Conservation (phyloP, 2,113 vertebrate species). For the Python bivittatus region DNA sequence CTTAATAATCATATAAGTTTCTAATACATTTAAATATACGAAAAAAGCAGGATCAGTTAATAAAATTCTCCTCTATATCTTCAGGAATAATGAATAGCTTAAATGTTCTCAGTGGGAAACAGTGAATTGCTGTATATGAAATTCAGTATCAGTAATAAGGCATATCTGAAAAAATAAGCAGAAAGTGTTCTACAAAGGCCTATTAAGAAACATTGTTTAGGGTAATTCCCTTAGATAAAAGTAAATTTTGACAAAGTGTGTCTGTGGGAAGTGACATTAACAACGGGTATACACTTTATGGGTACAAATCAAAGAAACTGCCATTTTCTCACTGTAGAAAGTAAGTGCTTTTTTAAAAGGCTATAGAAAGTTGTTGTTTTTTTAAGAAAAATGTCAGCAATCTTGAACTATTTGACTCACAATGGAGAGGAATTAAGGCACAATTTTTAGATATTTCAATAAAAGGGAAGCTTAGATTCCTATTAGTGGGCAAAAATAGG, state of each 20-base stretch:
- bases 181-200: constrained; percentile 30
- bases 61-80: constrained; percentile 55
- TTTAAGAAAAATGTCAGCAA: background rate
- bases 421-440: background rate
- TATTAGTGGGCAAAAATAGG: background rate
- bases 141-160: constrained; percentile 42
- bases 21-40: constrained; percentile 61
- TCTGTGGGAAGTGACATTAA: constrained; percentile 24
- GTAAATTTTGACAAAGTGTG: constrained; percentile 19
- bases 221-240: constrained; percentile 35
- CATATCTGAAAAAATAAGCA: constrained; percentile 26
- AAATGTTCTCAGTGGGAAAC: constrained; percentile 55
- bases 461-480: background rate
- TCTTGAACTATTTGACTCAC: background rate
- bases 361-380: background rate
- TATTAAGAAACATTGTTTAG: constrained; percentile 25
- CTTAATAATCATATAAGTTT: constrained; percentile 20
- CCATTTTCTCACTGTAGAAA: constrained; percentile 1
- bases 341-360: background rate
- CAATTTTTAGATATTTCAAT: background rate
- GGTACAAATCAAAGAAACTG: constrained; percentile 13
- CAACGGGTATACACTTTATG: background rate
- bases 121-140: constrained; percentile 48
- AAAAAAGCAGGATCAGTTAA: constrained; percentile 67
- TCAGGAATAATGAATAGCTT: constrained; percentile 62